phyloP scores from a whole-genome alignment of 1,140 invertebrate genomes.

The Philaenus spumarius region DNA sequence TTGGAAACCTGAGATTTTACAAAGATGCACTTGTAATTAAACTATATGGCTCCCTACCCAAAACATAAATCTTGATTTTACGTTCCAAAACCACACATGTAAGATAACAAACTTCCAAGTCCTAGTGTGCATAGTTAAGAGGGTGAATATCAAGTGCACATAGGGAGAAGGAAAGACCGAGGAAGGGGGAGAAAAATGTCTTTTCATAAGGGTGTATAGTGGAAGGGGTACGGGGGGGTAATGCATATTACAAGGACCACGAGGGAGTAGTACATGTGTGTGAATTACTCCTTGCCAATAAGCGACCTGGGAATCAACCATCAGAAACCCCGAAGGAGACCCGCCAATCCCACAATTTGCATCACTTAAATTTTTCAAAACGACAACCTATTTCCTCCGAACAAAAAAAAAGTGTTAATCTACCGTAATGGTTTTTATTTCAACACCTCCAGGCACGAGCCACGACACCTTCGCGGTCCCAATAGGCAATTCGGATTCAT shows the following conservation, averaged over 20 bases:
- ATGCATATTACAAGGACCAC: constrained; percentile 16
- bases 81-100: neutral
- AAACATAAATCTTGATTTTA: too few species aligned
- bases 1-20: too few species aligned
- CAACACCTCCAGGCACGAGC: neutral
- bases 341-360: neutral
- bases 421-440: constrained; percentile 13
- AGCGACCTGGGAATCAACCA: too few species aligned
- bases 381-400: neutral
- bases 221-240: neutral
- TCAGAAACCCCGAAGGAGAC: too few species aligned
- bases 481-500: neutral
- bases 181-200: constrained; percentile 9
- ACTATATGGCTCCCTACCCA: too few species aligned
- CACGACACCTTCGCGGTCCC: constrained; percentile 2
- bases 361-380: constrained; percentile 12
- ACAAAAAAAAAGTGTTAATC: constrained; percentile 19
- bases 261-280: constrained; percentile 4
- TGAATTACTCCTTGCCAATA: constrained; percentile 3
- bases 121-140: neutral
- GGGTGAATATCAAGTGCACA: neutral
- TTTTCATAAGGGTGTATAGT: constrained; percentile 9
- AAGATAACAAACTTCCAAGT: neutral
- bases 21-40: too few species aligned
- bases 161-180: neutral